Base-by-base conservation (phyloP, 2,113 vertebrate genomes). In the Heterotis niloticus region DNA sequence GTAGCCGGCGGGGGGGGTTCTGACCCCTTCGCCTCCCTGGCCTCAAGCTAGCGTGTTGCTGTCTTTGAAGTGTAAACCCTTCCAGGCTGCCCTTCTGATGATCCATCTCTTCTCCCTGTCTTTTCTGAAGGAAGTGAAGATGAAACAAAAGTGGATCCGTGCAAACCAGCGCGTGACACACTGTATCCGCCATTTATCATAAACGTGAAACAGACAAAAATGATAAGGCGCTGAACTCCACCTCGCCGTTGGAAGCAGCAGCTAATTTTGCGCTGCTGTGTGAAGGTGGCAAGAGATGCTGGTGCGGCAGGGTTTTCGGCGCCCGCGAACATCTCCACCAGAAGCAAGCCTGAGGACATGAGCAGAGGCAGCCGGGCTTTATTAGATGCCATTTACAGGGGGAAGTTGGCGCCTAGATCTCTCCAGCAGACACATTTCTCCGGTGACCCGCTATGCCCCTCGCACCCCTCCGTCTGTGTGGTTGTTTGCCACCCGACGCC, bases 1-100 rank as follows among this genome's bases (percentile, higher is more conserved):
- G 85, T 88, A 93, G 91, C 92, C 89, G 90, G 90, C 86, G 75
- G 88, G 17, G 57, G 1, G 17, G 57, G 57, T 12, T 20, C 20
- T 18, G 26, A 64, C 13, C 23, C 71, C 17, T 18, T 57, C 23
- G 56, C 54, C 71, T 56, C 34, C 26, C 70, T 24, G 11, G 20
- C 54, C 72, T 72, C 56, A 18, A 75, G 14, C 13, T 16, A 7
- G 64, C 23, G 64, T 66, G 17, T 66, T 20, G 64, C 23, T 66
- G 1, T 66, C 14, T 62, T 62, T 44, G 60, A 62, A 62, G 59
- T 17, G 60, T 4, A 62, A 20, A 20, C 60, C 60, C 60, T 44
- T 44, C 34, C 34, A 44, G 34, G 34, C 34, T 44, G 34, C 34
- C 34, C 34, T 2, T 44, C 3, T 44, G 34, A 72, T 11, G 20